Conservation (phyloP, 2,113 vertebrate species). For the Heptranchias perlo region DNA sequence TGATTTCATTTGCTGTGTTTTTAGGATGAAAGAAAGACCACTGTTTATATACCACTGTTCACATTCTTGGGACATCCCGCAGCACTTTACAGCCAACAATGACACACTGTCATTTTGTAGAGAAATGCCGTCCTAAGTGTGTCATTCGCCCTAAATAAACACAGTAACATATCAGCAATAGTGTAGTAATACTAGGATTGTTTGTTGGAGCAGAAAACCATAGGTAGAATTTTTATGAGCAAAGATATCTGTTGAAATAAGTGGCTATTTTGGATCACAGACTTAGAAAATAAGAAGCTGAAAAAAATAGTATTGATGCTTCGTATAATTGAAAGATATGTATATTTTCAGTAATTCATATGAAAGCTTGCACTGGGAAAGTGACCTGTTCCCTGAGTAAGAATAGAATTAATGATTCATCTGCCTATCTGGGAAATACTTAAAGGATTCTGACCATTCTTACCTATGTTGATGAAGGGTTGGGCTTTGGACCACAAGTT, state of each 20-base stretch:
- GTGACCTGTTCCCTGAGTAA: neutral
- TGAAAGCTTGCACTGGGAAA: neutral
- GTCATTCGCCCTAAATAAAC: neutral
- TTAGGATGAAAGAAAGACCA: neutral
- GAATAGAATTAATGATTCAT: neutral
- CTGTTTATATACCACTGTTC: neutral
- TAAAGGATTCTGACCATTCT: neutral
- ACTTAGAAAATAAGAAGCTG: neutral
- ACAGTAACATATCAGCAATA: neutral
- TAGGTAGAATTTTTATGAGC: neutral
- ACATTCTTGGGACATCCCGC: neutral
- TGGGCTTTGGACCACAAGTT: neutral
- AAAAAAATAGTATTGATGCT: neutral
- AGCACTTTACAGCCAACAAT: neutral
- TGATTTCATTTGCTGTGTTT: neutral
- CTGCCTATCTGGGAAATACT: neutral
- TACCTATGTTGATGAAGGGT: neutral
- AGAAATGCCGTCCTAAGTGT: neutral
- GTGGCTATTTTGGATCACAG: neutral
- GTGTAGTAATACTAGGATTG: too few species aligned
- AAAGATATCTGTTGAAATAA: neutral
- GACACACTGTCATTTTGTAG: neutral
- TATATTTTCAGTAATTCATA: neutral
- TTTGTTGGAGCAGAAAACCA: neutral
- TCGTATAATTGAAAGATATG: neutral